Evolutionary conservation across 2,797 vertebrate genomes (phyloP).

Genomic region (Monodelphis domestica): DNA sequence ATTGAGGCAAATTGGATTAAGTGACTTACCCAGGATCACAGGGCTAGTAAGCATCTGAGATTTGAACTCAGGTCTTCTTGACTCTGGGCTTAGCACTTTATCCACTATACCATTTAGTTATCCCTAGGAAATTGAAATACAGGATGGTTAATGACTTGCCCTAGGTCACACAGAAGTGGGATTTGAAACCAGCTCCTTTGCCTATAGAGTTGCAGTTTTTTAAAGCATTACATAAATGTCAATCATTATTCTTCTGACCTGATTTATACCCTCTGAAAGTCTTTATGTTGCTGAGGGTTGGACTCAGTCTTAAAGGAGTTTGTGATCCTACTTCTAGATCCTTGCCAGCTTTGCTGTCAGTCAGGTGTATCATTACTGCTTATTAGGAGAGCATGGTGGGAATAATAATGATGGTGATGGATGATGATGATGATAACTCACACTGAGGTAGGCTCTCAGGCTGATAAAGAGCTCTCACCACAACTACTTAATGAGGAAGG

Average conservation of each 20-base stretch:
- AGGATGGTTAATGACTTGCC: neutral
- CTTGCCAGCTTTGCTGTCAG: neutral
- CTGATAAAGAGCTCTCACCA: neutral
- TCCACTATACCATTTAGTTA: neutral
- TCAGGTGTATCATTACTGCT: neutral
- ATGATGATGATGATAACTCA: neutral
- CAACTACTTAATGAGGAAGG: neutral
- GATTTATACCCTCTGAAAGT: neutral
- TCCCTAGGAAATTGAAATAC: neutral
- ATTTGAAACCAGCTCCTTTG: neutral
- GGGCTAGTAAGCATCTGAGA: neutral
- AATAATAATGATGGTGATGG: neutral
- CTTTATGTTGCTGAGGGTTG: neutral
- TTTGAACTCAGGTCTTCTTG: neutral
- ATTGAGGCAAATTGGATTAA: slow-evolving; percentile 7
- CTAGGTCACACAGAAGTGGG: neutral
- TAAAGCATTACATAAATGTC: neutral
- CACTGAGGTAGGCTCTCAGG: neutral
- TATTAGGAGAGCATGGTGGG: neutral
- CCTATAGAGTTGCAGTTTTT: neutral
- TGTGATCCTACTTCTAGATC: neutral
- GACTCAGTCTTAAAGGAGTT: neutral
- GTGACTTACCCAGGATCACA: neutral
- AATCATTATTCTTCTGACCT: neutral
- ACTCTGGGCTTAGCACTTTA: neutral